Conservation (phyloP, 2,797 vertebrate genomes). For the Phalanger gymnotis region DNA sequence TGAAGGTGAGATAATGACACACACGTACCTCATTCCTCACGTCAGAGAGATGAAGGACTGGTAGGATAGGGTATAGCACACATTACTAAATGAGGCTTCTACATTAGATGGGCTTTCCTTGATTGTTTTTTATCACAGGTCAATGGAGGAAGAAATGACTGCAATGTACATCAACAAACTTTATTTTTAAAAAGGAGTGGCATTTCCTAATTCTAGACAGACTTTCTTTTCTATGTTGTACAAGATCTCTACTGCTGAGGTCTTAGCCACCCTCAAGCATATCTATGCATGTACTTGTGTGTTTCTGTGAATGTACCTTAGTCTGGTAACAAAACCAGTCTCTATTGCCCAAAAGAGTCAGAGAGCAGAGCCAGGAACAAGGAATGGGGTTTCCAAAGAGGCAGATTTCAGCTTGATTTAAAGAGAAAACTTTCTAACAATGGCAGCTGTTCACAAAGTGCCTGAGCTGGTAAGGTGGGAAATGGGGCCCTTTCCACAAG, state of each 20-base stretch:
- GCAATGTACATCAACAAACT: neutral
- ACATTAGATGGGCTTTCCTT: neutral
- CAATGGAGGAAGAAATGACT: neutral
- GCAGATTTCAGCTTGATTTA: neutral
- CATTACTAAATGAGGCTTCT: neutral
- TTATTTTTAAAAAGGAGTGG: neutral
- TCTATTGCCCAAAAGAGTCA: conserved; percentile 8
- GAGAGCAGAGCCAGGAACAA: neutral
- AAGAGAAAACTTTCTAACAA: neutral
- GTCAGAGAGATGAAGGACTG: neutral
- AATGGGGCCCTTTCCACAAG: neutral
- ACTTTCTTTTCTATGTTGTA: conserved; percentile 8
- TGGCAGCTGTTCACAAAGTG: neutral
- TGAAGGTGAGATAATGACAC: neutral
- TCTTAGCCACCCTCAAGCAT: neutral
- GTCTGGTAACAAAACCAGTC: neutral
- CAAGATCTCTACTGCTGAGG: conserved; percentile 5
- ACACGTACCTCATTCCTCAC: neutral
- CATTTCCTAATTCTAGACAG: neutral
- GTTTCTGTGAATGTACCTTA: neutral
- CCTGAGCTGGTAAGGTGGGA: neutral
- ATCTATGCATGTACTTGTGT: neutral
- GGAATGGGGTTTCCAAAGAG: neutral
- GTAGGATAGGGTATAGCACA: neutral
- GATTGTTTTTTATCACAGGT: neutral